These are phyloP conservation scores for Coendou prehensilis DNA, from an alignment of 2,797 vertebrate genomes.

Conservation along the genomic window DNA sequence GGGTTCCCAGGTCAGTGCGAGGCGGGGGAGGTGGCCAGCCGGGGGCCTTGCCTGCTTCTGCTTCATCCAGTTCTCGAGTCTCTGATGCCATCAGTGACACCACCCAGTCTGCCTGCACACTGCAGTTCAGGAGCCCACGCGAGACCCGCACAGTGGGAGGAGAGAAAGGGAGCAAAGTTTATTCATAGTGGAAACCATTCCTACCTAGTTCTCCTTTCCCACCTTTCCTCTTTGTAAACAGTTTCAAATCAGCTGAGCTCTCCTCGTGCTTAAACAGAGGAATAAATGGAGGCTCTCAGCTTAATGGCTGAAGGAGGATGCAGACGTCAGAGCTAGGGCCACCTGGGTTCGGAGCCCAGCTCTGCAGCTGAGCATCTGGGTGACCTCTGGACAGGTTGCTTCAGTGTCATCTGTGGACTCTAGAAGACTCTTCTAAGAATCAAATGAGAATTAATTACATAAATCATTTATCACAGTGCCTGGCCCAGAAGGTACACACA, in stretches of 20 bases:
- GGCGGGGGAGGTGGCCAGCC: background rate
- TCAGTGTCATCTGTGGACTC: background rate
- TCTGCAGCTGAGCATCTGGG: background rate
- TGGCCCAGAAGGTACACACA: background rate
- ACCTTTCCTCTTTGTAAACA: background rate
- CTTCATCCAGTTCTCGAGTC: background rate
- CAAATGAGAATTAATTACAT: background rate
- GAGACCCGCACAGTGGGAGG: background rate
- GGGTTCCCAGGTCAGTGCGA: slow-evolving; percentile 1
- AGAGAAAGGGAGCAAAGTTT: background rate
- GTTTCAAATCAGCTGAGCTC: slow-evolving; percentile 51
- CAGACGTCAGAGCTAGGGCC: background rate
- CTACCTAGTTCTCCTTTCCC: background rate
- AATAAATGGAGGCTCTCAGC: slow-evolving; percentile 2
- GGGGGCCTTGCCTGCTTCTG: background rate
- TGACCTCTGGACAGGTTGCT: background rate
- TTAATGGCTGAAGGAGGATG: background rate
- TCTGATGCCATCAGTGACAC: background rate
- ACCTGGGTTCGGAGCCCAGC: background rate
- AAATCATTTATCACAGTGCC: background rate
- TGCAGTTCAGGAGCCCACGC: background rate
- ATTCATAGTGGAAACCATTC: slow-evolving; percentile 39
- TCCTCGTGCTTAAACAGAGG: background rate
- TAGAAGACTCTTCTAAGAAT: background rate
- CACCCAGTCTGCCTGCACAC: background rate